Percentiles rank a stretch among this genome's conserved stretches.
Evolutionary conservation across 2,888 invertebrate species (phyloP).

Genomic region (Papilio gigon): DNA sequence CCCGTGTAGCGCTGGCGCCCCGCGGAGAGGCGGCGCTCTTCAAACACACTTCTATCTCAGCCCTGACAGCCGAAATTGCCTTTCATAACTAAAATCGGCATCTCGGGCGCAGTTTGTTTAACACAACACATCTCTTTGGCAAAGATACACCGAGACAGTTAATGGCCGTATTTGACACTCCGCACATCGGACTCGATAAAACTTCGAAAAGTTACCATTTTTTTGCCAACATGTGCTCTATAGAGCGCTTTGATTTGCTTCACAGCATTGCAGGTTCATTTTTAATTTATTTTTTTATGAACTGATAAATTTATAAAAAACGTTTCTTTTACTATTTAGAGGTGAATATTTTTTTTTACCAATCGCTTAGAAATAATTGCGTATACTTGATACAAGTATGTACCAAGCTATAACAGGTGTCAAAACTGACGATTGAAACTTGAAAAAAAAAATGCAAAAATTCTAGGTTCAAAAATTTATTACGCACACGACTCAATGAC

Average conservation of each 20-base stretch:
- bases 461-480: constrained; percentile 68
- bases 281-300: too few relatives aligned
- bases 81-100: constrained; percentile 67
- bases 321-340: too few relatives aligned
- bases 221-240: constrained; percentile 30
- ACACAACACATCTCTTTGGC: constrained; percentile 69
- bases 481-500: constrained; percentile 74
- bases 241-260: too few relatives aligned
- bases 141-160: constrained; percentile 54
- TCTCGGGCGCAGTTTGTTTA: constrained; percentile 73
- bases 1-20: constrained; percentile 73
- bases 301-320: too few relatives aligned
- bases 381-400: too few relatives aligned
- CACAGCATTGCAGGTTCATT: too few relatives aligned
- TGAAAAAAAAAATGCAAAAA: constrained; percentile 44
- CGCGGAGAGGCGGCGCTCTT: constrained; percentile 67
- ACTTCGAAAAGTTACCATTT: constrained; percentile 9
- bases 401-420: too few relatives aligned
- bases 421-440: background rate
- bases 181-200: constrained; percentile 43
- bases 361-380: too few relatives aligned
- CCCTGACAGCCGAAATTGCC: constrained; percentile 79
- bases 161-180: constrained; percentile 71
- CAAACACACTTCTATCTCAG: constrained; percentile 65
- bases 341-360: too few relatives aligned